Evolutionary conservation across 2,797 vertebrate genomes (phyloP).

Genomic region (Gobionotothen gibberifrons): DNA sequence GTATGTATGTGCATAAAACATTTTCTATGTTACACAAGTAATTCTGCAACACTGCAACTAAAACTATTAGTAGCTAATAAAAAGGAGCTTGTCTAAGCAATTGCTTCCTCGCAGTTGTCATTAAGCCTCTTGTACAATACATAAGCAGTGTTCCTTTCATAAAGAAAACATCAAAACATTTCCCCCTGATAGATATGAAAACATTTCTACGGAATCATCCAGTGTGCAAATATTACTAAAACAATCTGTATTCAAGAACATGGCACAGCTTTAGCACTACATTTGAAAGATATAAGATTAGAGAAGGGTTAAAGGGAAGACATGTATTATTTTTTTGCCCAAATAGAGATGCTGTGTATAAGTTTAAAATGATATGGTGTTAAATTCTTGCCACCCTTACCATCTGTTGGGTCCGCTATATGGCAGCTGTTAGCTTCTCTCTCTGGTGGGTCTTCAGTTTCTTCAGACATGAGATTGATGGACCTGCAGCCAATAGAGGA

Average conservation of each 20-base stretch:
- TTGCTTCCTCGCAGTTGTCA: background rate
- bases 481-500: conserved; percentile 54
- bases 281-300: conserved; percentile 20
- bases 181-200: conserved; percentile 24
- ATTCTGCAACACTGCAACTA: background rate
- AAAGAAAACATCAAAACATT: conserved; percentile 43
- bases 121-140: conserved; percentile 16
- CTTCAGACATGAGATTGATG: conserved; percentile 63
- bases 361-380: conserved; percentile 65
- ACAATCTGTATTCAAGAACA: conserved; percentile 34
- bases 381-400: conserved; percentile 65
- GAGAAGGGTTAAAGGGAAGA: conserved; percentile 31
- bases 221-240: conserved; percentile 36
- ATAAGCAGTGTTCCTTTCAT: conserved; percentile 18
- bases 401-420: conserved; percentile 72
- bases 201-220: conserved; percentile 12
- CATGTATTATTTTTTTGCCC: conserved; percentile 17
- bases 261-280: conserved; percentile 13
- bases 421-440: conserved; percentile 73
- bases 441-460: conserved; percentile 71
- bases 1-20: background rate
- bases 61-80: conserved; percentile 1
- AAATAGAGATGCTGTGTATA: conserved; percentile 49
- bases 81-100: conserved; percentile 5
- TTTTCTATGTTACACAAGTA: background rate